Percentiles rank a stretch among this genome's conserved stretches.
These are phyloP conservation scores for Montipora cactus DNA, from an alignment of 64 coral and sea anemone species.

Conservation along the genomic window DNA sequence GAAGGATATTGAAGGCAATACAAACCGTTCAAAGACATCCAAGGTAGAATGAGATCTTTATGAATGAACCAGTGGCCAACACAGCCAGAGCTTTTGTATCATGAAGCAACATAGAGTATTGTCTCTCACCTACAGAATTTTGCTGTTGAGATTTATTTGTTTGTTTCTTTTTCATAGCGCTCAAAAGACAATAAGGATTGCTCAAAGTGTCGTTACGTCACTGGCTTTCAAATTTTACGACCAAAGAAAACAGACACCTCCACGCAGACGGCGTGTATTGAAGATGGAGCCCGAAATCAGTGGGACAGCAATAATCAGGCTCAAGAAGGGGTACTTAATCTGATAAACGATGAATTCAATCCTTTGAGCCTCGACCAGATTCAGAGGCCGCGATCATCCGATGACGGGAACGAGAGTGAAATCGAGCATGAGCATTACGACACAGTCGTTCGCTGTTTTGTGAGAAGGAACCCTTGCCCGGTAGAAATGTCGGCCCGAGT, in stretches of 20 bases:
- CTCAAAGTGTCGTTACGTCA: conserved; percentile 5
- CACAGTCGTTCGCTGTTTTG: conserved; percentile 50
- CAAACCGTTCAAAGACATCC: no score
- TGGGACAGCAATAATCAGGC: not conserved
- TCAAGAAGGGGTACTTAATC: not conserved
- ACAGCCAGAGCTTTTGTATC: no score
- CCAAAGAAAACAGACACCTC: conserved; percentile 10
- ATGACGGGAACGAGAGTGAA: not conserved
- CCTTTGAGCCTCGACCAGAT: conserved; percentile 12
- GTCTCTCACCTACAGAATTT: no score
- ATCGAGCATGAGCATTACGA: conserved; percentile 16
- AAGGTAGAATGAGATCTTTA: not conserved
- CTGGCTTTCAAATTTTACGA: conserved; percentile 19
- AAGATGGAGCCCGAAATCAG: not conserved
- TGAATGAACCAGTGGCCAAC: no score
- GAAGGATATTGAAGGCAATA: not conserved
- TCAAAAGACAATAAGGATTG: not conserved
- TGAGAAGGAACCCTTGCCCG: conserved; percentile 4
- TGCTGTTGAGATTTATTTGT: not conserved
- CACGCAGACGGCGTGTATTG: conserved; percentile 1
- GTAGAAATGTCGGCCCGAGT: conserved; percentile 17
- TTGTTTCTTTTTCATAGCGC: not conserved
- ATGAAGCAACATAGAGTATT: no score
- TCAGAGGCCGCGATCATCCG: not conserved
- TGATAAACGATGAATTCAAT: conserved; percentile 10